These are phyloP conservation scores for Ormyrus thymus DNA, from an alignment of 2,888 invertebrate species.

Conservation along the genomic window DNA sequence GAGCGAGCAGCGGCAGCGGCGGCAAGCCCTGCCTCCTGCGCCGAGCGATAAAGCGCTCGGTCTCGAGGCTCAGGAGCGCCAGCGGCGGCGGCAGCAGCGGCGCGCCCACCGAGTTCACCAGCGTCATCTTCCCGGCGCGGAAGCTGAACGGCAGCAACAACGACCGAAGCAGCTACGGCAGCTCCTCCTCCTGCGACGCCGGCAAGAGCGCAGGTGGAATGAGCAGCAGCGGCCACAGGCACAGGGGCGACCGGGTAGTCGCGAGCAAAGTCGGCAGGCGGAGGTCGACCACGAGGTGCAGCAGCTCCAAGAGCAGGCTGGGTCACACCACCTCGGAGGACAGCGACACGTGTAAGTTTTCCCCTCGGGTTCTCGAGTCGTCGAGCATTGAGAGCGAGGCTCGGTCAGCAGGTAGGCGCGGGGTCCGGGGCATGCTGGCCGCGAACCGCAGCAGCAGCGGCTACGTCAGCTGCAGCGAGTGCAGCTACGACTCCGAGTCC, in stretches of 20 bases:
- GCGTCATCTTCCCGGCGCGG: slow-evolving; percentile 73
- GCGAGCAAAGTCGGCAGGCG: slow-evolving; percentile 68
- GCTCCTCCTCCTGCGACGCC: slow-evolving; percentile 71
- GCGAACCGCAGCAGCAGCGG: slow-evolving; percentile 77
- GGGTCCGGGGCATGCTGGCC: slow-evolving; percentile 60
- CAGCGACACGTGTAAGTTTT: slow-evolving; percentile 70
- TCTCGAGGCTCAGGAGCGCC: slow-evolving; percentile 68
- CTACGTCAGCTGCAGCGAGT: slow-evolving; percentile 92
- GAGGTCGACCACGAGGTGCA: slow-evolving; percentile 65
- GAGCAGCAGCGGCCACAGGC: slow-evolving; percentile 56
- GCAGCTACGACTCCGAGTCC: slow-evolving; percentile 89
- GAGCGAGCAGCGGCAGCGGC: neutral
- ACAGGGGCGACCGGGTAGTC: slow-evolving; percentile 63
- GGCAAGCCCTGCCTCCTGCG: slow-evolving; percentile 69
- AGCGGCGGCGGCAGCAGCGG: slow-evolving; percentile 36
- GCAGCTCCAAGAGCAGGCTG: slow-evolving; percentile 59
- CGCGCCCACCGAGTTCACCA: slow-evolving; percentile 74
- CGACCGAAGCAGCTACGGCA: slow-evolving; percentile 69
- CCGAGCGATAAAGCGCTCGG: slow-evolving; percentile 72
- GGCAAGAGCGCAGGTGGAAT: slow-evolving; percentile 60
- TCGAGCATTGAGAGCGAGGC: neutral
- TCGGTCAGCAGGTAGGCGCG: slow-evolving; percentile 62
- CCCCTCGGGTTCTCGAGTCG: neutral
- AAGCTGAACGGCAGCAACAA: slow-evolving; percentile 57
- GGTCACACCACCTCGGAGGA: slow-evolving; percentile 72